Conservation (phyloP, 2,888 invertebrate species). For the Cataglyphis albicans region DNA sequence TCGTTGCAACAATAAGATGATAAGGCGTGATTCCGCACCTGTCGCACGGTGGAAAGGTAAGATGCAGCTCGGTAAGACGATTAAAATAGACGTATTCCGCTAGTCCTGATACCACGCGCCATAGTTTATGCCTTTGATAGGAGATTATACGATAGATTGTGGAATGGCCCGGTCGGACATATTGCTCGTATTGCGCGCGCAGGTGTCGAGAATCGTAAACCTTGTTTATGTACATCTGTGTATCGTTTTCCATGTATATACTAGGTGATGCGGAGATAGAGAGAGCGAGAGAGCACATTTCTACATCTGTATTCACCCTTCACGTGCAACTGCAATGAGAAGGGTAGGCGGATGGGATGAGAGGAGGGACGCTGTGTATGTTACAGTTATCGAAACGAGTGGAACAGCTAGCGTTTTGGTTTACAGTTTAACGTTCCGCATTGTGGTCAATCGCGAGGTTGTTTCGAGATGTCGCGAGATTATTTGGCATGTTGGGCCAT, state of each 20-base stretch:
- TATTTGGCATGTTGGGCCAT: constrained; percentile 11
- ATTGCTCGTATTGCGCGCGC: constrained; percentile 64
- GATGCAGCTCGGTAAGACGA: constrained; percentile 15
- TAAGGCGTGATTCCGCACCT: neutral
- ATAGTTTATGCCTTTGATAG: constrained; percentile 79
- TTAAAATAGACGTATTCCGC: constrained; percentile 48
- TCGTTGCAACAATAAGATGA: constrained; percentile 29
- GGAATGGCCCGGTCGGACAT: constrained; percentile 74
- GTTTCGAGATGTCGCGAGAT: constrained; percentile 50
- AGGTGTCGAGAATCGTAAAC: constrained; percentile 12
- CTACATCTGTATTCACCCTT: neutral
- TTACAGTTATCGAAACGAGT: constrained; percentile 76
- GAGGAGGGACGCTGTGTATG: constrained; percentile 49
- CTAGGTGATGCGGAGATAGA: neutral
- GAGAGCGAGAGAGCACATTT: neutral
- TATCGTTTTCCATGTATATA: neutral
- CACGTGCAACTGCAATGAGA: neutral
- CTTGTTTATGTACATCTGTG: neutral
- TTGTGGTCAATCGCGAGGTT: constrained; percentile 42
- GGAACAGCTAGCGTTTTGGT: constrained; percentile 67
- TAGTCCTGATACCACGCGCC: constrained; percentile 48
- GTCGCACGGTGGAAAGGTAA: constrained; percentile 4
- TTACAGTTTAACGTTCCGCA: constrained; percentile 50
- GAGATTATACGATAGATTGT: constrained; percentile 77
- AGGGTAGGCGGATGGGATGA: neutral